Evolutionary conservation across 2,888 invertebrate species (phyloP), one percentile per base, ranked within the genome.

Genomic region (Lydus trimaculatus): DNA sequence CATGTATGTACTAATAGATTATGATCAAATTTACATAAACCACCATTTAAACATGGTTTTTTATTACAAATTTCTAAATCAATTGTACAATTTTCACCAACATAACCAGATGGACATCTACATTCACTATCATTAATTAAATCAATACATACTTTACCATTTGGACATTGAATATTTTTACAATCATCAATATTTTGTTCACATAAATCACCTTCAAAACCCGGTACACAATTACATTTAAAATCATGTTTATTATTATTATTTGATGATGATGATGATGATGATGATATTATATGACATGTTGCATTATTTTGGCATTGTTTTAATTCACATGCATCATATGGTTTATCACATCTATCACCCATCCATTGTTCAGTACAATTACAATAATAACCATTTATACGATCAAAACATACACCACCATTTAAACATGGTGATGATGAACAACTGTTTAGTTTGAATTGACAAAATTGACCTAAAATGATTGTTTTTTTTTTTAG

Each of bases 41-140:
- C 94, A 76, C 86, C 87, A 85, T 93, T 92, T 84, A 90, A 88
- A 87, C 96, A 96, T 31, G 92, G 91, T 75, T 88, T 87, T 61
- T 87, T 84, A 15, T 87, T 86, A 83, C 94, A 93, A 66, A 90
- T 89, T 80, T 90, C 88, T 58, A 88, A 82, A 72, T 87, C 86
- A 2, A 85, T 79, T 3, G 86, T 86, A 76, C 91, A 91, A 79
- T 89, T 87, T 1, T 88, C 87, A n/a, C 90, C 91, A 17, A 86
- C 84, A 76, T 86, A 89, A 13, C 91, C 91, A 11, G 87, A 85
- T 7, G 87, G 87, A 78, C 91, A 91, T 52, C 86, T 84, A 75
- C 91, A 91, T 71, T 90, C 90, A 78, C 89, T 91, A 5, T 84
- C 83, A 68, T 86, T 87, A 17, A 90, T 80, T 52, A 87, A 84